Evolutionary conservation across 1,140 invertebrate genomes (phyloP).

Genomic region (Drosophila pectinifera): DNA sequence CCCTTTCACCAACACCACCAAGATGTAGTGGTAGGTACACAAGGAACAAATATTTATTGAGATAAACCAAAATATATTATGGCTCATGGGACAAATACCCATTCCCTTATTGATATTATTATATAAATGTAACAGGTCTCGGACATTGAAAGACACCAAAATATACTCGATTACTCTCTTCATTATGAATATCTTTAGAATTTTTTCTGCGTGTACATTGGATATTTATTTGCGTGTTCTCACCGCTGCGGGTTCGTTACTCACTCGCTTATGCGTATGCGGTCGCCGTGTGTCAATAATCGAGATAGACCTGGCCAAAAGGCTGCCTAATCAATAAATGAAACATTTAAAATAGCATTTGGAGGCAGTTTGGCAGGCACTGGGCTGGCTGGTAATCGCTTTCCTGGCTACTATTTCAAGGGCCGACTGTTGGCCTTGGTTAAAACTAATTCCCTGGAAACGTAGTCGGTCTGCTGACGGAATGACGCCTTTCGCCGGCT

Average conservation of each 20-base stretch:
- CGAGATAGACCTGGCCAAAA: slow-evolving; percentile 47
- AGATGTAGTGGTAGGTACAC: slow-evolving; percentile 19
- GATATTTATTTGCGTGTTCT: slow-evolving; percentile 45
- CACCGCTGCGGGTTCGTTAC: slow-evolving; percentile 46
- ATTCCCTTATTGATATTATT: too few species aligned
- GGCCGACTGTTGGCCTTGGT: slow-evolving; percentile 2
- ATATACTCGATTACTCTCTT: too few species aligned
- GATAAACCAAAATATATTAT: not conserved
- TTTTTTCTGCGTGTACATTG: slow-evolving; percentile 7
- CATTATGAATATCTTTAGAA: too few species aligned
- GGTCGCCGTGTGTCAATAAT: slow-evolving; percentile 44
- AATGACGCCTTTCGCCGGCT: slow-evolving; percentile 13
- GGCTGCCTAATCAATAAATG: slow-evolving; percentile 42
- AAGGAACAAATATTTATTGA: not conserved
- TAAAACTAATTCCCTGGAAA: slow-evolving; percentile 11
- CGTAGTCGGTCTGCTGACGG: slow-evolving; percentile 16
- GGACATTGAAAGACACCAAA: too few species aligned
- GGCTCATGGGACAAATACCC: not conserved
- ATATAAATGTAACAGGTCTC: too few species aligned
- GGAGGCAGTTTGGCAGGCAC: slow-evolving; percentile 23
- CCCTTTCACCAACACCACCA: slow-evolving; percentile 6
- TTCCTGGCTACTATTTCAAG: not conserved
- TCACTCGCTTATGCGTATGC: slow-evolving; percentile 62
- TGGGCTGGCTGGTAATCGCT: slow-evolving; percentile 22
- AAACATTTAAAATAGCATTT: slow-evolving; percentile 28